phyloP scores from a whole-genome alignment of 2,113 vertebrate genomes.

The Syngnathus scovelli region DNA sequence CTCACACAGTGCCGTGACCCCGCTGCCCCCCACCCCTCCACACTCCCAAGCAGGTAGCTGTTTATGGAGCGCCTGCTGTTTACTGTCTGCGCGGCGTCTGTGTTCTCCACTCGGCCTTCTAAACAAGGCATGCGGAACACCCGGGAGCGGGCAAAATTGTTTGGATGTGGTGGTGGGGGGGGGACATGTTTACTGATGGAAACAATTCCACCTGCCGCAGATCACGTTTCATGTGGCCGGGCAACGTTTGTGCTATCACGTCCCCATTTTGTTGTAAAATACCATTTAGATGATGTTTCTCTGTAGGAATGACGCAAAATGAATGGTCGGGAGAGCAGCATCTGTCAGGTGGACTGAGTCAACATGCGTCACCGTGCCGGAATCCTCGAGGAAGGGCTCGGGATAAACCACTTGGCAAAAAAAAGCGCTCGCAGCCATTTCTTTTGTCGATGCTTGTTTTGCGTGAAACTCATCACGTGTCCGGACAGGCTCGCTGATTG shows the following conservation, averaged over 20 bases:
- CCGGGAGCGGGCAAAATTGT: conserved; percentile 37
- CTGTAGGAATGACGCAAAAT: neutral
- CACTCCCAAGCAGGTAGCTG: conserved; percentile 36
- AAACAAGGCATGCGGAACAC: conserved; percentile 53
- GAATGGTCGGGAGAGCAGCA: neutral
- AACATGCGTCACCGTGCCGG: conserved; percentile 11
- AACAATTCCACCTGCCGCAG: conserved; percentile 56
- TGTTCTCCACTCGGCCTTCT: conserved; percentile 28
- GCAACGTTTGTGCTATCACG: neutral
- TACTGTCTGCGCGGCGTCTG: conserved; percentile 52
- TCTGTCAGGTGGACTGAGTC: conserved; percentile 16
- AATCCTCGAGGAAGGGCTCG: conserved; percentile 1
- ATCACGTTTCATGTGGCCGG: conserved; percentile 38
- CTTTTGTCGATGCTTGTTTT: conserved; percentile 56
- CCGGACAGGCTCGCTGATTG: conserved; percentile 63
- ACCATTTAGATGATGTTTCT: conserved; percentile 12
- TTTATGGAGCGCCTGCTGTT: conserved; percentile 57
- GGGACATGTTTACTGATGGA: conserved; percentile 44
- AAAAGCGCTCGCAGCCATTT: conserved; percentile 41
- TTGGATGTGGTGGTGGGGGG: conserved; percentile 33
- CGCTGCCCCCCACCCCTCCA: neutral
- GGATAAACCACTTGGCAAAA: conserved; percentile 12
- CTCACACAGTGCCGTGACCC: conserved; percentile 32
- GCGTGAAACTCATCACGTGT: conserved; percentile 45
- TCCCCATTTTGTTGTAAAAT: conserved; percentile 3